Evolutionary conservation across 1,140 invertebrate genomes (phyloP), one percentile per base, ranked within the genome.

Genomic region (Heliothis virescens): DNA sequence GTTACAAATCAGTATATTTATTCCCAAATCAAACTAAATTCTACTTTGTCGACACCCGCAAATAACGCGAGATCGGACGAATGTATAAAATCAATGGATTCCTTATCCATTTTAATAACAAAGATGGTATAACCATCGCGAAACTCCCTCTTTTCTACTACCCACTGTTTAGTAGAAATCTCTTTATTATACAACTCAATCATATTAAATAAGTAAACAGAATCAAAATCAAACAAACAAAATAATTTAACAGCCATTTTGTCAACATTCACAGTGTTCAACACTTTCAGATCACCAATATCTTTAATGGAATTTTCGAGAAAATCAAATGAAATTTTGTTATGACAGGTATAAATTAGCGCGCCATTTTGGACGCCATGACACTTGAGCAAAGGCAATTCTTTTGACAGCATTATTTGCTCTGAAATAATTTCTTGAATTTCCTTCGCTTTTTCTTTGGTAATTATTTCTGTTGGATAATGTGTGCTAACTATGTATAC

Each of bases 291-390:
- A 47, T 62, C n/a, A 29, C 52, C 59, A 29, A 48, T n/a, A n/a
- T 18, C 18, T 21, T 57, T 52, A 3, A 77, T 34, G 0, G 16
- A 29, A 7, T 50, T 77, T 48, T 59, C 47, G 1, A 87, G 21
- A 71, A 79, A 87, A 0, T 55, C 18, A 2, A 63, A 83, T 0
- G 75, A 76, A 7, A 81, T 62, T 55, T 85, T 79, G n/a, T 82
- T 75, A 18, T 87, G 83, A 63, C 87, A 91, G 77, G 78, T 81
- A 18, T 90, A 90, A 0, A 87, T 18, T 13, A 91, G 53, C 0
- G 73, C 80, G 57, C 82, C 83, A 60, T 86, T 71, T 81, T 86
- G 79, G 7, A 85, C 26, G 5, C 90, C 88, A 48, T 84, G 79
- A 63, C 87, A 91, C 34, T 88, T 83, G 1, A 90, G 60, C 21